Base-by-base conservation (phyloP, 2,113 vertebrate species). In the Charadrius vociferus region DNA sequence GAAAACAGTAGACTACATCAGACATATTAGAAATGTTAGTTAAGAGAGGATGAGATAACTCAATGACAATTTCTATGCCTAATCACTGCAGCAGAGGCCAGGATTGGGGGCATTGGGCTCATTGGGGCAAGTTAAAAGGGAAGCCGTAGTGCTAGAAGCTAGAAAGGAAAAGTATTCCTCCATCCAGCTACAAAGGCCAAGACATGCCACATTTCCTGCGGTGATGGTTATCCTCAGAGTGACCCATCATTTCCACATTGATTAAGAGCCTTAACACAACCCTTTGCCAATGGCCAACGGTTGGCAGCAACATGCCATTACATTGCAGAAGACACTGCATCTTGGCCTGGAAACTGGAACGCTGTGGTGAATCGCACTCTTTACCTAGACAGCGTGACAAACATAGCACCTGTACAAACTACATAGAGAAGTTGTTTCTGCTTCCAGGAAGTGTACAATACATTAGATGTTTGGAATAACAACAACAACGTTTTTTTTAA, bases 291-390 rank as follows among this genome's bases (percentile, higher is more conserved):
- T 21, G 66, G 89, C 61, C 80, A 92, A 24, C 9, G 3, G 50
- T 34, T 93, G 95, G 95, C 86, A 88, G 43, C 79, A 97, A 75
- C 90, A 96, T 95, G 61, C 66, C 67, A 90, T 94, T 95, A 92
- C 80, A 86, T 88, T 94, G 78, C 95, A 74, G 93, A 77, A 96
- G 43, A 93, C 47, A 84, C 78, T 91, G 83, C 66, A 78, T 67
- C 81, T 89, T 49, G 62, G 90, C 86, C 65, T 83, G 66, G 88
- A 78, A 90, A 37, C 90, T 47, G 94, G 83, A 85, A 81, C 36
- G 27, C 65, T 90, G 88, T 30, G 67, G 71, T 66, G 39, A 56
- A 94, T 94, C 83, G 85, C 88, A 92, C 70, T 92, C 91, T 93
- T 95, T 95, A 90, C 36, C 56, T 87, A 39, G 78, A 84, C 27